Evolutionary conservation across 2,888 invertebrate genomes (phyloP), one percentile per base, ranked within the genome.

Genomic region (Blera fallax): DNA sequence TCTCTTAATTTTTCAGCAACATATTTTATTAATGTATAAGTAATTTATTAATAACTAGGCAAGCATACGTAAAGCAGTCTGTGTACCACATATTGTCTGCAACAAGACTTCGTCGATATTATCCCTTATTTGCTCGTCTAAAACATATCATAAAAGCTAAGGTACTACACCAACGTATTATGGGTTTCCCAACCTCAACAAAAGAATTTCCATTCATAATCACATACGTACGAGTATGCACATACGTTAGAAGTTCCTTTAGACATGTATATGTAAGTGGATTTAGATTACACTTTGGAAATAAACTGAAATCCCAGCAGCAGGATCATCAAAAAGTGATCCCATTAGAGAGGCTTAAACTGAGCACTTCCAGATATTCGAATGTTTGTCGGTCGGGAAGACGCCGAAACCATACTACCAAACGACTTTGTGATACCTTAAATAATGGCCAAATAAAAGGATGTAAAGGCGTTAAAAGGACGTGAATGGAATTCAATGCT

Each of bases 291-390:
- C 45, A 62, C 78, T 50, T 69, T 60, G 48, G 58, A 58, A 77
- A 52, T 69, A 40, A 56, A 27, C 54, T 40, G 69, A 70, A 70
- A 70, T 56, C 70, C 70, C 62, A 62, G 52, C 34, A 54, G 62
- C n/a, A 78, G 70, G 52, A 70, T 78, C 78, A 78, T 78, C 70
- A 70, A 70, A 70, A 70, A 78, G 77, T 62, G 62, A 78, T 78
- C 78, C 78, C 78, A 70, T 78, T 62, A 70, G 62, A 64, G 54
- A 45, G 60, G 62, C 78, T 78, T 70, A 37, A 62, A 45, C 70
- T 62, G 62, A 78, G 70, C 37, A 70, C 62, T 78, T 62, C 62
- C 18, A 52, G 45, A 70, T 70, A 45, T 56, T 64, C 73, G 62
- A 21, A 74, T 54, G 40, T 64, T 45, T 54, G 69, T 43, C 34